Base-by-base conservation (phyloP, 1,140 invertebrate species). In the Acromyrmex heyeri region DNA sequence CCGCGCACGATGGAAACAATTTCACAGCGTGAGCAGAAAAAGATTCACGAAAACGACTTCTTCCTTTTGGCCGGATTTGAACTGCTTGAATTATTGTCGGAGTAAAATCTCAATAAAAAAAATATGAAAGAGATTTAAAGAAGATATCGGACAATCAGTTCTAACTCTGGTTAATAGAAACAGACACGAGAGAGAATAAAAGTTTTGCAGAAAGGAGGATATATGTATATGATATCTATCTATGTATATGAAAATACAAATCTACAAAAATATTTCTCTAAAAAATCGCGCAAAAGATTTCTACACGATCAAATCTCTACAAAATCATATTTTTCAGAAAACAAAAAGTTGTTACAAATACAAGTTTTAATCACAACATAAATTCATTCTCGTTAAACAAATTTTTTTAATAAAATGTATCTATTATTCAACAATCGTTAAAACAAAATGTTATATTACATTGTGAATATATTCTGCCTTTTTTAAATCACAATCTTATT, bases 81-180 rank as follows among this genome's bases (percentile, higher is more conserved):
- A 27, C 55, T 18, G 67, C 44, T 73, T 24, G 67, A 73, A 61
- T 72, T 59, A 82, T 82, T 61, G 55, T 61, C 18, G 14, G 14
- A 61, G 48, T 53, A 53, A 67, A 55, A 30, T 61, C 55, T 73
- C 38, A 24, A 61, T 83, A 83, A 82, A 61, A 27, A 78, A 50
- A 78, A 65, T 30, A 14, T 24, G 27, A 8, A 44, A 7, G n/a
- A 61, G 18, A 16, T 75, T 83, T 61, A 83, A 61, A 61, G 24
- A 62, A 14, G 38, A 62, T 83, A 50, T 83, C 38, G 27, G 44
- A 75, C 79, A 73, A 61, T 83, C 69, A 57, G 62, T 83, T 83
- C 10, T 18, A 48, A 27, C 7, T 50, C n/a, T 12, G 14, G 53
- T 34, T 72, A 38, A 21, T 38, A 72, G 18, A 61, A 73, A 48